phyloP scores from a whole-genome alignment of 2,888 invertebrate genomes.

The Phyto melanocephala region DNA sequence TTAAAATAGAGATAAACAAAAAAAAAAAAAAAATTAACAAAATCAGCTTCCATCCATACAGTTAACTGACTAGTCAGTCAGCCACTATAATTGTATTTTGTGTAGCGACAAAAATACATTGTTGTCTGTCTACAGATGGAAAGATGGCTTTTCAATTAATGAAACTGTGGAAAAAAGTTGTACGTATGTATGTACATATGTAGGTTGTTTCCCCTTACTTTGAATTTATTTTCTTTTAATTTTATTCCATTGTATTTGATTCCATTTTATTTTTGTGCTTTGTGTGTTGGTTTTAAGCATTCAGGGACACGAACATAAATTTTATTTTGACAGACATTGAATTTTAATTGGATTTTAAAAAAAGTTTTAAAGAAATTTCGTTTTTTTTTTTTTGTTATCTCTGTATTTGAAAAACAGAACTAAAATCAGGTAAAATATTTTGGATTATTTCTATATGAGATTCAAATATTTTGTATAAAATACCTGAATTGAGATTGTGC shows the following conservation, averaged over 20 bases:
- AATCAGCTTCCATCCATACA: neutral
- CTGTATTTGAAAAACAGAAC: neutral
- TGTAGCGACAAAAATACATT: conserved; percentile 58
- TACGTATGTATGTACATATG: neutral
- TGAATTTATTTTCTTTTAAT: conserved; percentile 18
- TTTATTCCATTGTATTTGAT: conserved; percentile 23
- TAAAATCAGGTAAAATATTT: conserved; percentile 20
- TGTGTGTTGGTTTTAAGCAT: conserved; percentile 19
- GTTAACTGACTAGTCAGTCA: neutral
- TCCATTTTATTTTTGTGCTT: neutral
- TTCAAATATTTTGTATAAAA: too few relatives aligned
- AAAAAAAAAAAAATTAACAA: conserved; percentile 6
- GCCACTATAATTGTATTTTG: conserved; percentile 23
- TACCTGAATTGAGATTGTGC: too few relatives aligned
- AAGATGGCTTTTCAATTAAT: conserved; percentile 12
- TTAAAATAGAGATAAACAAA: conserved; percentile 1
- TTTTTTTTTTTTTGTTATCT: neutral
- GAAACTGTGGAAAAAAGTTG: neutral
- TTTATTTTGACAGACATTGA: conserved; percentile 64
- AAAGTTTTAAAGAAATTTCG: neutral
- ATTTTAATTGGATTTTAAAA: conserved; percentile 61
- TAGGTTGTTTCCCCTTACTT: conserved; percentile 4
- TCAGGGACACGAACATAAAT: conserved; percentile 59
- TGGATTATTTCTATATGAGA: too few relatives aligned
- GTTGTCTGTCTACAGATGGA: conserved; percentile 5